These are phyloP conservation scores for Myxocyprinus asiaticus DNA, from an alignment of 2,113 vertebrate species.

Conservation along the genomic window DNA sequence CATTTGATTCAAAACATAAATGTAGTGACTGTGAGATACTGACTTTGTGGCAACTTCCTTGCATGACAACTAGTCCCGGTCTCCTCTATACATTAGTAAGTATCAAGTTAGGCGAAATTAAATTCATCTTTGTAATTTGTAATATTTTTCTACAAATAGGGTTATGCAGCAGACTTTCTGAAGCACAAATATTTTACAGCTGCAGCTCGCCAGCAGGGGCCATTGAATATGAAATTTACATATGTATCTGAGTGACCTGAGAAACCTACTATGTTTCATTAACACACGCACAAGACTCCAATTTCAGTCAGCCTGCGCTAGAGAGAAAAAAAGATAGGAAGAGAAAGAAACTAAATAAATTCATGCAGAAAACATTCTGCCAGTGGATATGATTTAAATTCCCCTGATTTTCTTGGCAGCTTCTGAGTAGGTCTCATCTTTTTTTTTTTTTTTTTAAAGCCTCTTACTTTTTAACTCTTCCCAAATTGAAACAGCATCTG, in stretches of 20 bases:
- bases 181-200: not conserved
- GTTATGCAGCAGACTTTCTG: not conserved
- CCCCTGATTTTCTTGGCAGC: constrained; percentile 68
- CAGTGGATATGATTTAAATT: constrained; percentile 74
- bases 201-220: not conserved
- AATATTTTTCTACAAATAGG: not conserved
- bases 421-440: constrained; percentile 64
- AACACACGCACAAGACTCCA: constrained; percentile 33
- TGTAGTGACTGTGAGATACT: no score
- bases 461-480: constrained; percentile 66
- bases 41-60: no score
- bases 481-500: constrained; percentile 74
- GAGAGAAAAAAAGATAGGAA: constrained; percentile 1
- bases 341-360: constrained; percentile 57
- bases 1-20: no score
- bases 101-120: not conserved
- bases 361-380: constrained; percentile 71
- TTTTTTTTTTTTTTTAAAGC: constrained; percentile 61
- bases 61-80: no score
- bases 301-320: constrained; percentile 11
- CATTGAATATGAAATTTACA: constrained; percentile 8
- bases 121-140: not conserved
- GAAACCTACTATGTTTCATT: constrained; percentile 47
- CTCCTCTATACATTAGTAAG: no score
- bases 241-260: constrained; percentile 32